A percentile compares a stretch with the other conserved stretches of the same genome.
phyloP scores from a whole-genome alignment of 2,113 vertebrate species.

The Rostratula benghalensis region DNA sequence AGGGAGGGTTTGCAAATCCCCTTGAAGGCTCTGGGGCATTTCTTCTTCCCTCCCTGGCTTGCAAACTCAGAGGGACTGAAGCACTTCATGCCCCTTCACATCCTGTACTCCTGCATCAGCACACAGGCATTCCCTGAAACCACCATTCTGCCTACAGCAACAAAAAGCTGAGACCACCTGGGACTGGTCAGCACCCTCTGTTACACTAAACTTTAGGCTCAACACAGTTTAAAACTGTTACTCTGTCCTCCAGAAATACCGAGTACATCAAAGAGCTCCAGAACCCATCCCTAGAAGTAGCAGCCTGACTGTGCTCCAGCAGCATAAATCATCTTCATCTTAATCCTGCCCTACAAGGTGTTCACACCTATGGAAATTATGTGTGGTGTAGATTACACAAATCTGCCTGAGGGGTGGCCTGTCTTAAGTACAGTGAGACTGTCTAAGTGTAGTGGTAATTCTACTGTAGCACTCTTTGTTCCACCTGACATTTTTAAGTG shows the following conservation, averaged over 20 bases:
- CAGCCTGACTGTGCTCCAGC: not conserved
- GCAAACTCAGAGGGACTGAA: not conserved
- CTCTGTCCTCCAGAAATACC: not conserved
- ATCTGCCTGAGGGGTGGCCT: not conserved
- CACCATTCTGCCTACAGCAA: not conserved
- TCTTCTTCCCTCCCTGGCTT: not conserved
- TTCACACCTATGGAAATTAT: slow-evolving; percentile 10
- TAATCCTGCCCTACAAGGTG: slow-evolving; percentile 6
- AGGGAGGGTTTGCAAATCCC: not conserved
- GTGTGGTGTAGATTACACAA: not conserved
- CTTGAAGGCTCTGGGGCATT: not conserved
- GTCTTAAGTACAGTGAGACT: not conserved
- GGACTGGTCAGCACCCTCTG: not conserved
- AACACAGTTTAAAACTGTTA: not conserved
- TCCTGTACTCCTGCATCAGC: not conserved
- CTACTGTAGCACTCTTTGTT: not conserved
- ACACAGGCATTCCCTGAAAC: not conserved
- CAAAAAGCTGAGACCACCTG: not conserved
- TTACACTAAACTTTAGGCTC: not conserved
- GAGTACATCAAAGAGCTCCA: not conserved
- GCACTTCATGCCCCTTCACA: not conserved
- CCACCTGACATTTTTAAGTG: not conserved
- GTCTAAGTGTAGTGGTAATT: not conserved
- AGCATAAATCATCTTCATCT: not conserved
- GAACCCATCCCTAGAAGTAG: not conserved